phyloP scores from a whole-genome alignment of 2,113 vertebrate genomes.

The Phylloscopus whistleri region DNA sequence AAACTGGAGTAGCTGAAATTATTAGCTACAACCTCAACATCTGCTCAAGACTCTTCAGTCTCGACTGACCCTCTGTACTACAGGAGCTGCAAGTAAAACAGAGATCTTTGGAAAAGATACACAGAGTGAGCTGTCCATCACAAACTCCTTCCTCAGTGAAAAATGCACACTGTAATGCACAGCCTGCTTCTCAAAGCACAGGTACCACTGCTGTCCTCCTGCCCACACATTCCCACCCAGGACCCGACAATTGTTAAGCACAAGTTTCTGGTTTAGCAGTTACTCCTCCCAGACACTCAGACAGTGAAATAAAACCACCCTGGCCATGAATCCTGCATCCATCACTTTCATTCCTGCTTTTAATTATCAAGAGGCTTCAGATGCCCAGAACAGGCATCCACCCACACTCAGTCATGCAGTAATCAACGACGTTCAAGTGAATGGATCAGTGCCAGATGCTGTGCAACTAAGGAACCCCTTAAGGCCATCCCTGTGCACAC shows the following conservation, averaged over 20 bases:
- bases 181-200: neutral
- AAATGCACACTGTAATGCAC: neutral
- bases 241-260: neutral
- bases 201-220: neutral
- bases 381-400: neutral
- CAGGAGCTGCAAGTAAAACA: neutral
- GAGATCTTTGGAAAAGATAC: neutral
- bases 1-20: neutral
- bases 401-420: neutral
- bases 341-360: neutral
- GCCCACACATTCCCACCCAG: neutral
- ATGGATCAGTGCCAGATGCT: neutral
- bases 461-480: neutral
- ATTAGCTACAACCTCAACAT: neutral
- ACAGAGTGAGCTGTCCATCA: neutral
- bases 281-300: neutral
- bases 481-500: neutral
- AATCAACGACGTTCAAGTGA: neutral
- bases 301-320: neutral
- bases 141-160: neutral
- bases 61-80: accelerated
- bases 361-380: neutral
- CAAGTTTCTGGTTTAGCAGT: neutral
- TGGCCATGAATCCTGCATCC: neutral
- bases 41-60: neutral